phyloP scores from a whole-genome alignment of 2,797 vertebrate genomes.

The Leptodactylus fallax region DNA sequence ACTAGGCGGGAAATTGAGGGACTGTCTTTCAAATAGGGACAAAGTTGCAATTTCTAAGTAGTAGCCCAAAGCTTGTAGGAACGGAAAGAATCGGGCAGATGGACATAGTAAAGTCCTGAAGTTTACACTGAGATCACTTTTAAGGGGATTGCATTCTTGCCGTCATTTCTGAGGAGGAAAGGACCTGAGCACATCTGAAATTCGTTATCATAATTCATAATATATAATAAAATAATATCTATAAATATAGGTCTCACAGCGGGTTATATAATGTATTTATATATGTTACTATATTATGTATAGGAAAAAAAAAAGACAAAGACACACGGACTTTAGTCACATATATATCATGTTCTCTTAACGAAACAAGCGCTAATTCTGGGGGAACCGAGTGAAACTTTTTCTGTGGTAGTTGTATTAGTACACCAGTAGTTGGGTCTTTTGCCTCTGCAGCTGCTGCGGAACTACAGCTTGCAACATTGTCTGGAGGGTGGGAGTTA shows the following conservation, averaged over 20 bases:
- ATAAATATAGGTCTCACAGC: no score
- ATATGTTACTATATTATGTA: no score
- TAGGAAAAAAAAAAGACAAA: no score
- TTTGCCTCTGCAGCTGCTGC: no score
- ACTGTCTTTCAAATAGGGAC: background rate
- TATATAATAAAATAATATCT: no score
- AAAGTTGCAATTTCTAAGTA: background rate
- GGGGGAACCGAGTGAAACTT: no score
- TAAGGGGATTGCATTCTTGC: background rate
- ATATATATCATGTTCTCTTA: no score
- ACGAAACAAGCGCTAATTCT: no score
- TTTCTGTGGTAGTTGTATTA: no score
- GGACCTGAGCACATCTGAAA: background rate
- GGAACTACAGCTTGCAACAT: background rate
- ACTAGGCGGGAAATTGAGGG: background rate
- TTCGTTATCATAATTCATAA: background rate
- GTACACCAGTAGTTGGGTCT: no score
- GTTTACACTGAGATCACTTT: background rate
- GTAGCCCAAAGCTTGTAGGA: no score
- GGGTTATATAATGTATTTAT: background rate
- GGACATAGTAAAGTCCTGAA: background rate
- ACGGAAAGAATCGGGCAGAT: background rate
- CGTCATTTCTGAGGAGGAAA: background rate
- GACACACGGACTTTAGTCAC: no score
- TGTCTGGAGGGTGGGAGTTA: background rate